Conservation (phyloP, 2,888 invertebrate species). For the Torymus texanus region DNA sequence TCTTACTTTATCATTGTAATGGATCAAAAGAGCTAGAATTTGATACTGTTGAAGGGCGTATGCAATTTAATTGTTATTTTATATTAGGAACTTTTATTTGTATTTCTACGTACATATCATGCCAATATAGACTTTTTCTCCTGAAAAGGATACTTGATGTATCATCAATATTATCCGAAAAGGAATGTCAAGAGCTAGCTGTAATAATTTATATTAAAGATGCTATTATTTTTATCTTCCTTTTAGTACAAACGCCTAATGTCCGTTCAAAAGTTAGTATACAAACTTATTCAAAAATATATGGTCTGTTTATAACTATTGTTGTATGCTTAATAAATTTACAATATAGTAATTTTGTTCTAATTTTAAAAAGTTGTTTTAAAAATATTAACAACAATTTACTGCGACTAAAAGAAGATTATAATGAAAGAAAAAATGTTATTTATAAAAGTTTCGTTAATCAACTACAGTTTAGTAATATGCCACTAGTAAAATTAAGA, state of each 20-base stretch:
- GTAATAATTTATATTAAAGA: slow-evolving; percentile 62
- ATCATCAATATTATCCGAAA: slow-evolving; percentile 58
- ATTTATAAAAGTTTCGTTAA: neutral
- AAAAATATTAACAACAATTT: slow-evolving; percentile 62
- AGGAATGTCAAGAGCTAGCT: slow-evolving; percentile 58
- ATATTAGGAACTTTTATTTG: slow-evolving; percentile 57
- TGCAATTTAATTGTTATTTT: slow-evolving; percentile 63
- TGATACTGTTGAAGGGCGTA: slow-evolving; percentile 57
- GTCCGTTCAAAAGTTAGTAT: slow-evolving; percentile 18
- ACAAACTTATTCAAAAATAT: slow-evolving; percentile 40
- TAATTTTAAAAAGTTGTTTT: slow-evolving; percentile 62
- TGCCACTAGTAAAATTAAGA: slow-evolving; percentile 62
- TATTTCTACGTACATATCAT: slow-evolving; percentile 53
- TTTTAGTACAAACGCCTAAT: slow-evolving; percentile 58
- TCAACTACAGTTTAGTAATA: slow-evolving; percentile 52
- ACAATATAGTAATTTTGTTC: slow-evolving; percentile 63
- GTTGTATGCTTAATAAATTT: slow-evolving; percentile 63
- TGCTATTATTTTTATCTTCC: slow-evolving; percentile 60
- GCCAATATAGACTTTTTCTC: slow-evolving; percentile 56
- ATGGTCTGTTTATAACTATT: slow-evolving; percentile 59
- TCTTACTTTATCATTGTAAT: slow-evolving; percentile 58
- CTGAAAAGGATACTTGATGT: slow-evolving; percentile 59
- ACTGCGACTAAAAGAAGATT: slow-evolving; percentile 54
- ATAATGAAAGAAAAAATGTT: neutral
- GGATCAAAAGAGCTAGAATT: slow-evolving; percentile 51